Evolutionary conservation across 2,113 vertebrate genomes (phyloP), one percentile per base, ranked within the genome.

Genomic region (Coptodon bakossiorum): DNA sequence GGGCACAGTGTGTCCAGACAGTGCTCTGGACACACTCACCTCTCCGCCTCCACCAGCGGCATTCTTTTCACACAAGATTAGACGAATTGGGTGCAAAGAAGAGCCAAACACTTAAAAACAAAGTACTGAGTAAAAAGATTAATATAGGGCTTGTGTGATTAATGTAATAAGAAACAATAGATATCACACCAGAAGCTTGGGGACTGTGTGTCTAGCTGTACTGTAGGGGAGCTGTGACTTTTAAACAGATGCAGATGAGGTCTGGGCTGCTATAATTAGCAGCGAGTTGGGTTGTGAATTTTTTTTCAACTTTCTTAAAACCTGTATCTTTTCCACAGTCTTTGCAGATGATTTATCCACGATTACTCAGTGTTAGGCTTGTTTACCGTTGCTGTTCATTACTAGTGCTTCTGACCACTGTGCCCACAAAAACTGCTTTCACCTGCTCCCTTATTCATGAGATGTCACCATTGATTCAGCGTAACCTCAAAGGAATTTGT

Each of bases 171-270:
- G 31, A 82, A 57, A 43, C 24, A 31, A 40, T 10, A 17, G 43
- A 53, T 52, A 53, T 80, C 56, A 24, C 85, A 85, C 12, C 31
- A 36, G 45, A 73, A 76, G 66, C 66, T 73, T 50, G 36, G 59
- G 76, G 36, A 71, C 31, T 19, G 22, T 80, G 50, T 82, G 66
- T 73, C 19, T 16, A 45, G 45, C 56, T 86, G 81, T 87, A 78
- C 78, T 54, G n/a, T 78, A 40, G 59, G 57, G 86, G n/a, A 90
- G 68, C 24, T 86, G 36, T 85, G 81, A 80, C 81, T 90, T 81
- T 84, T 87, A 86, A 91, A 87, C 82, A 87, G 27, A 91, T 92
- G 85, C 86, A 80, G 84, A 90, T 86, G 88, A 90, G 19, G 59
- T 54, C 29, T 9, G 43, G 7, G 81, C 57, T 87, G 78, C 86